Percentiles rank a stretch among this genome's conserved stretches.
Conservation (phyloP, 1,140 invertebrate genomes). For the Trachymyrmex septentrionalis region DNA sequence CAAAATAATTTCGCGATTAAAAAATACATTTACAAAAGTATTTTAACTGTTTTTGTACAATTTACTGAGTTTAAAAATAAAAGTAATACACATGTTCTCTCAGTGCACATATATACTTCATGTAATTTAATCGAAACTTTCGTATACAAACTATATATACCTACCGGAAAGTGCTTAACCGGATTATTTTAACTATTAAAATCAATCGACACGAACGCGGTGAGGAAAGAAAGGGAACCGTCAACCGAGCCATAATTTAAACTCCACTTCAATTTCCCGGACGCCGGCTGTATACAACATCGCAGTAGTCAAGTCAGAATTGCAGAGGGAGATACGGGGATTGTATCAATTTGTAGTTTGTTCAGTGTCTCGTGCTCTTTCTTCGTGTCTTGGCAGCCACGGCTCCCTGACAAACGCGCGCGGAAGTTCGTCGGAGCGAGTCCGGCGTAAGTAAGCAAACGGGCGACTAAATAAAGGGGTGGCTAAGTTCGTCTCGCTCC, state of each 20-base stretch:
- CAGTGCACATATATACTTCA: not conserved
- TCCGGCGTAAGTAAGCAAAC: conserved; percentile 73
- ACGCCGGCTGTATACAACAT: conserved; percentile 43
- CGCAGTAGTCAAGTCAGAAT: conserved; percentile 2
- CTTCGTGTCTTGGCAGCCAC: conserved; percentile 45
- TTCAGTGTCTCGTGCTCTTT: conserved; percentile 72
- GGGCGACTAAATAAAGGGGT: conserved; percentile 74
- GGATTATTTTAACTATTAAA: conserved; percentile 66
- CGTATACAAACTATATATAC: not conserved
- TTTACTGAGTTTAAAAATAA: not conserved
- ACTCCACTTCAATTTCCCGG: conserved; percentile 52
- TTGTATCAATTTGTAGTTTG: conserved; percentile 72
- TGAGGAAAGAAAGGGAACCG: conserved; percentile 40
- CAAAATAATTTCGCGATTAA: conserved; percentile 2
- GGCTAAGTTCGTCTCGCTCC: conserved; percentile 57
- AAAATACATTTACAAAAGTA: conserved; percentile 14
- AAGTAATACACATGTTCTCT: not conserved
- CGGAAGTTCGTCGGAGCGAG: conserved; percentile 51
- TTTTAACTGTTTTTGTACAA: conserved; percentile 9
- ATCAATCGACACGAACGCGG: conserved; percentile 37
- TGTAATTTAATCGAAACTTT: not conserved
- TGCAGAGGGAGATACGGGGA: conserved; percentile 3
- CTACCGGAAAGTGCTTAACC: conserved; percentile 46
- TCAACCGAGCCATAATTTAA: conserved; percentile 63
- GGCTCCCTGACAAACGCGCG: conserved; percentile 64